Conservation (phyloP, 2,888 invertebrate species). For the Pseudococcus jackbeardsleyi region DNA sequence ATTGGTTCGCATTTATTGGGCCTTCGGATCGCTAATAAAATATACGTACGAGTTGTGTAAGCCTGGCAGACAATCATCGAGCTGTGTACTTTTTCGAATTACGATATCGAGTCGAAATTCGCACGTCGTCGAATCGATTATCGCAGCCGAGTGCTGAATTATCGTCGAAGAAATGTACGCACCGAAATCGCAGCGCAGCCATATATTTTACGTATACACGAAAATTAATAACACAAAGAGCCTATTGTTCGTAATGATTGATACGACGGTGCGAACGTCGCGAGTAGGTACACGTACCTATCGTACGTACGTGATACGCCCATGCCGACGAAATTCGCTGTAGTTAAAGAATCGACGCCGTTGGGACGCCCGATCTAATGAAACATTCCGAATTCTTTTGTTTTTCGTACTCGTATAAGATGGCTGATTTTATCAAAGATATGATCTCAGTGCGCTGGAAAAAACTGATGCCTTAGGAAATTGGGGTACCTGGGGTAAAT, state of each 20-base stretch:
- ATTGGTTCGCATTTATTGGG: neutral
- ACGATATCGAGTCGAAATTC: neutral
- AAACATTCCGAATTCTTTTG: neutral
- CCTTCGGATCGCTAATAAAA: neutral
- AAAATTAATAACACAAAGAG: conserved; percentile 18
- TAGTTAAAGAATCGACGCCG: neutral
- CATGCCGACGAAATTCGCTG: neutral
- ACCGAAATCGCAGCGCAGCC: neutral
- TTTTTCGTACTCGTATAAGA: neutral
- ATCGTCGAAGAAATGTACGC: neutral
- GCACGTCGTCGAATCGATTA: neutral
- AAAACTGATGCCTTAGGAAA: too few relatives aligned
- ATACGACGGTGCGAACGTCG: neutral
- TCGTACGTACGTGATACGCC: neutral
- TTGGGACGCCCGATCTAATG: neutral
- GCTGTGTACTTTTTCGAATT: neutral
- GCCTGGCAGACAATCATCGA: neutral
- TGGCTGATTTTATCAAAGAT: too few relatives aligned
- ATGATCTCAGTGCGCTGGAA: too few relatives aligned
- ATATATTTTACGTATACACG: neutral
- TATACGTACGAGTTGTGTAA: neutral
- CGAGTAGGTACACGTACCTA: neutral
- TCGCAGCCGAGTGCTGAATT: neutral
- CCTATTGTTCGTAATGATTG: conserved; percentile 27
- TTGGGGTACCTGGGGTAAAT: too few relatives aligned